Evolutionary conservation across 2,113 vertebrate genomes (phyloP).

Genomic region (Sinocyclocheilus grahami): DNA sequence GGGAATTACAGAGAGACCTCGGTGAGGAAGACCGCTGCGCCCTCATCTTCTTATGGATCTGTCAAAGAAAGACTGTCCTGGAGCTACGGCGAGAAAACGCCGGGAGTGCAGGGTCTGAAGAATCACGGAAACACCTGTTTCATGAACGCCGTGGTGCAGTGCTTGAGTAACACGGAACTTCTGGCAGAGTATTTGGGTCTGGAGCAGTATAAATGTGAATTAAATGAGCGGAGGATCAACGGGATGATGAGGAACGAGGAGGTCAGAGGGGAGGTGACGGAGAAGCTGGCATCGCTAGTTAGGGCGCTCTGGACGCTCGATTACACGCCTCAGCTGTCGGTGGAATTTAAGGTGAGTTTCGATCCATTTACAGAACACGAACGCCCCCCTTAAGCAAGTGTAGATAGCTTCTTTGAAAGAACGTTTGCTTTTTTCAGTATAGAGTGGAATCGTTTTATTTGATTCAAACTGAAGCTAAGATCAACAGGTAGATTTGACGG

Average conservation of each 20-base stretch:
- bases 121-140: too few relatives aligned
- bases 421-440: background rate
- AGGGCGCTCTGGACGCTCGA: constrained; percentile 90
- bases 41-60: constrained; percentile 64
- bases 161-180: constrained; percentile 92
- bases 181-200: constrained; percentile 90
- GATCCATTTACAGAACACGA: background rate
- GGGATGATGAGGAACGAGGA: constrained; percentile 61
- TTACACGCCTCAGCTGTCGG: constrained; percentile 91
- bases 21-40: constrained; percentile 66
- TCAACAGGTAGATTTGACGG: background rate
- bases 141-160: constrained; percentile 82
- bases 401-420: background rate
- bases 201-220: constrained; percentile 78
- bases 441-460: too few relatives aligned
- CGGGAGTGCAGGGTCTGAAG: too few relatives aligned
- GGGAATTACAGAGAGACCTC: constrained; percentile 63
- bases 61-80: constrained; percentile 72
- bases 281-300: constrained; percentile 85
- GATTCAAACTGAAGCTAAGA: background rate
- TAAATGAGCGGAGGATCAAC: constrained; percentile 63
- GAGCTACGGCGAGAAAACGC: constrained; percentile 53
- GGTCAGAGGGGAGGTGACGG: constrained; percentile 79
- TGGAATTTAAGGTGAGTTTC: constrained; percentile 89
- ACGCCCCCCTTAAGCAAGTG: background rate